These are phyloP conservation scores for Drosophila stalkeri DNA, from an alignment of 2,888 invertebrate species.

Conservation along the genomic window DNA sequence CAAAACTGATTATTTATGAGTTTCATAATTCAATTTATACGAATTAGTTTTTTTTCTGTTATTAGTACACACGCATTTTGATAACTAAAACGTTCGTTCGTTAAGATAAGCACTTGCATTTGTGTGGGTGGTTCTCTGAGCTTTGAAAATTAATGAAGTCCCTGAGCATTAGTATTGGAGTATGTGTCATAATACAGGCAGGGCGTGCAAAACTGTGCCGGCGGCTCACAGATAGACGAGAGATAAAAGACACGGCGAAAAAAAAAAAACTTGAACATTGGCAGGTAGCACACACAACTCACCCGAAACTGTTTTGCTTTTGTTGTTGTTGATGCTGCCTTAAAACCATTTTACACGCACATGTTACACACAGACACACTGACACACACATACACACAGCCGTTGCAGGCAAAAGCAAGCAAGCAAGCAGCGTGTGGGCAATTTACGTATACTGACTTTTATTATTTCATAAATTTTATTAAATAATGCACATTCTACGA, in stretches of 20 bases:
- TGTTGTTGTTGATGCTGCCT: conserved; percentile 46
- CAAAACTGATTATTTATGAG: conserved; percentile 64
- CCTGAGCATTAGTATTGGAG: conserved; percentile 34
- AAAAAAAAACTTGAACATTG: conserved; percentile 33
- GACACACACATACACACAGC: conserved; percentile 30
- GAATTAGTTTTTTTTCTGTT: conserved; percentile 32
- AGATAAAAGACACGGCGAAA: conserved; percentile 24
- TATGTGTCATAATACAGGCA: conserved; percentile 29
- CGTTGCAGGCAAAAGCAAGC: conserved; percentile 26
- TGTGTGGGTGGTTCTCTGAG: conserved; percentile 48
- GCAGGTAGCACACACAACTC: conserved; percentile 70
- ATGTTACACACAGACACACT: conserved; percentile 59
- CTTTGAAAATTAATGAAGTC: conserved; percentile 50
- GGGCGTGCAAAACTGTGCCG: conserved; percentile 61
- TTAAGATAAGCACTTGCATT: conserved; percentile 50
- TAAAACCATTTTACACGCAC: conserved; percentile 71
- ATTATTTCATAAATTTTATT: conserved; percentile 72
- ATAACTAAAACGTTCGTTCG: conserved; percentile 48
- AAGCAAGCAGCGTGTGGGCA: conserved; percentile 12
- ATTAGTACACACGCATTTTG: conserved; percentile 48
- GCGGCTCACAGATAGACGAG: conserved; percentile 44
- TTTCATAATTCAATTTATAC: conserved; percentile 59
- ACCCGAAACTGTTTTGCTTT: conserved; percentile 66
- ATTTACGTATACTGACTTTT: conserved; percentile 45
- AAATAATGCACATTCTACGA: conserved; percentile 43